phyloP scores from a whole-genome alignment of 2,888 invertebrate genomes.

The Stratiomys singularior region DNA sequence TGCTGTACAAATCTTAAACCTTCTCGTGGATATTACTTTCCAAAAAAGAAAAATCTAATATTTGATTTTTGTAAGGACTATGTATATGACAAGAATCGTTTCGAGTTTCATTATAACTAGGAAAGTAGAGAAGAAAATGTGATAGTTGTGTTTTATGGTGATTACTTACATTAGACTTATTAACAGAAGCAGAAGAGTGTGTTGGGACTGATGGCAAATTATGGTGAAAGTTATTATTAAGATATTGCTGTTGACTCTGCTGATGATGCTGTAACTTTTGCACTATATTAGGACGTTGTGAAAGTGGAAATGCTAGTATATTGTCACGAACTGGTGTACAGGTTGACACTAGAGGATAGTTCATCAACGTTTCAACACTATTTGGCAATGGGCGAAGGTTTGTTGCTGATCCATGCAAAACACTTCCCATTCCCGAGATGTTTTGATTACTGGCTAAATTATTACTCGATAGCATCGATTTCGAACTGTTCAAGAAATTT shows the following conservation, averaged over 20 bases:
- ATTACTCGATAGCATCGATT: slow-evolving; percentile 32
- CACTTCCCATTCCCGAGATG: neutral
- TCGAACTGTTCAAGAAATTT: slow-evolving; percentile 52
- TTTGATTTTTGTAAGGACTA: neutral
- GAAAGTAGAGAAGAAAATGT: slow-evolving; percentile 11
- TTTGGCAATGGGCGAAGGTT: slow-evolving; percentile 60
- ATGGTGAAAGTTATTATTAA: slow-evolving; percentile 51
- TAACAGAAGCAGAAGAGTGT: slow-evolving; percentile 52
- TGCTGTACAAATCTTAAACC: slow-evolving; percentile 24
- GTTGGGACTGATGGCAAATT: slow-evolving; percentile 53
- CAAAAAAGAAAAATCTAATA: neutral
- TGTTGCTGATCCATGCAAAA: slow-evolving; percentile 16
- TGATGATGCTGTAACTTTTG: slow-evolving; percentile 65
- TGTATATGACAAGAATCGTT: neutral
- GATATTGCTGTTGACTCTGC: slow-evolving; percentile 57
- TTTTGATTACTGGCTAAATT: slow-evolving; percentile 1
- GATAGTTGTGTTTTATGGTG: slow-evolving; percentile 43
- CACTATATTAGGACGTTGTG: slow-evolving; percentile 65
- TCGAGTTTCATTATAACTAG: neutral
- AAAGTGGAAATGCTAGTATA: slow-evolving; percentile 63
- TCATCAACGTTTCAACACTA: slow-evolving; percentile 63
- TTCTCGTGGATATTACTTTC: slow-evolving; percentile 5
- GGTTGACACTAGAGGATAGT: slow-evolving; percentile 65
- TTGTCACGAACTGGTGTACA: slow-evolving; percentile 65
- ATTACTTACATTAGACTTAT: slow-evolving; percentile 62